Evolutionary conservation across 2,888 invertebrate genomes (phyloP), one percentile per base, ranked within the genome.

Genomic region (Melangyna quadrimaculata): DNA sequence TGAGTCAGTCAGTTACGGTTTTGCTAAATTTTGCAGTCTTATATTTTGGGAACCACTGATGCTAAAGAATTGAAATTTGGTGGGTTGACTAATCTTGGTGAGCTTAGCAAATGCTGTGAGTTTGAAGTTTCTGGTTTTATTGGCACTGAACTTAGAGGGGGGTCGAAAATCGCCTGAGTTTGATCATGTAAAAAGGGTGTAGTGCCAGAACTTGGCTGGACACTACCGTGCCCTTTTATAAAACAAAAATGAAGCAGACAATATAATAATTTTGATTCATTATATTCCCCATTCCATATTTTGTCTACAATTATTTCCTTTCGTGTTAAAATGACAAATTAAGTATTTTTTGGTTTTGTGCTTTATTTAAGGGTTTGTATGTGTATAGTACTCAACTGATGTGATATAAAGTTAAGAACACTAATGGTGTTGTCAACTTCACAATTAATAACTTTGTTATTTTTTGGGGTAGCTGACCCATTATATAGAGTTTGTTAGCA

Each of bases 251-350:
- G 3, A 45, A 19, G 22, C 10, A 10, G 22, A 45, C 3, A 22
- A 19, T 1, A 45, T 43, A 45, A 51, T 51, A 8, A 51, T 27
- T 22, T 17, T 57, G 59, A 59, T 22, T 59, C 22, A 59, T 22
- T 12, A 22, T 35, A 12, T 35, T 35, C 3, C 1, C 22, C 59
- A 35, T 59, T 32, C 19, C 12, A 4, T 59, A 37, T 59, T 17
- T 19, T 59, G 59, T 35, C 19, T 59, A 19, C 19, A 5, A 29
- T 9, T 17, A 55, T 55, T 55, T 17, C 29, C 5, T 55, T 55
- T 55, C 55, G 55, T 55, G 55, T 55, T 27, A 17, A 55, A 53
- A 55, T 55, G 55, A 55, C 55, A 55, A 1, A 55, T 55, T 32
- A 55, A 32, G 55, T 55, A 32, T 12, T 32, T 55, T 53, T 29